Evolutionary conservation across 30 jellyfish, hydroid and myxozoan species (phyloP).

Genomic region (Chironex yamaguchii): DNA sequence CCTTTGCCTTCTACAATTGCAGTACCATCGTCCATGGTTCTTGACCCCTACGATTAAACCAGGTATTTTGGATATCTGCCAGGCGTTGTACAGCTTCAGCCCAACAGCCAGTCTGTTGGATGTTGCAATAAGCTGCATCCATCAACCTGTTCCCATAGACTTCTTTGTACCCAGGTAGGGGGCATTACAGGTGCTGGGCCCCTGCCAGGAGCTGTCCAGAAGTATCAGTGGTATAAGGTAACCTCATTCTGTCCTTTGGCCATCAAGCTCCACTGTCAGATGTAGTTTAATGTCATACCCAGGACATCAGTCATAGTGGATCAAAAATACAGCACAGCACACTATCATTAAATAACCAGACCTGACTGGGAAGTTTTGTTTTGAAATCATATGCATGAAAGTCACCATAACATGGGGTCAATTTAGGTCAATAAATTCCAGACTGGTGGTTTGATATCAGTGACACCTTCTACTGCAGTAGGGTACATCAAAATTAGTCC

Average conservation of each 20-base stretch:
- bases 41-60: not conserved
- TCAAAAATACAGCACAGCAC: too few species aligned
- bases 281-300: not conserved
- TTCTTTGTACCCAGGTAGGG: not conserved
- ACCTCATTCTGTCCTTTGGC: not conserved
- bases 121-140: not conserved
- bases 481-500: too few species aligned
- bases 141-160: not conserved
- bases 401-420: too few species aligned
- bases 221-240: not conserved
- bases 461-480: too few species aligned
- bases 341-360: too few species aligned
- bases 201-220: not conserved
- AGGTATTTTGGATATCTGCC: not conserved
- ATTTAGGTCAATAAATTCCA: too few species aligned
- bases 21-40: not conserved
- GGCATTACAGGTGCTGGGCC: not conserved
- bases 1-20: not conserved
- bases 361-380: too few species aligned
- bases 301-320: not conserved
- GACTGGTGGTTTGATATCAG: too few species aligned
- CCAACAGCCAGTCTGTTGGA: not conserved
- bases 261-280: not conserved
- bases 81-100: not conserved
- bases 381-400: too few species aligned